Conservation (phyloP, 92 coral and sea anemone genomes). For the Phenganax subtilis region DNA sequence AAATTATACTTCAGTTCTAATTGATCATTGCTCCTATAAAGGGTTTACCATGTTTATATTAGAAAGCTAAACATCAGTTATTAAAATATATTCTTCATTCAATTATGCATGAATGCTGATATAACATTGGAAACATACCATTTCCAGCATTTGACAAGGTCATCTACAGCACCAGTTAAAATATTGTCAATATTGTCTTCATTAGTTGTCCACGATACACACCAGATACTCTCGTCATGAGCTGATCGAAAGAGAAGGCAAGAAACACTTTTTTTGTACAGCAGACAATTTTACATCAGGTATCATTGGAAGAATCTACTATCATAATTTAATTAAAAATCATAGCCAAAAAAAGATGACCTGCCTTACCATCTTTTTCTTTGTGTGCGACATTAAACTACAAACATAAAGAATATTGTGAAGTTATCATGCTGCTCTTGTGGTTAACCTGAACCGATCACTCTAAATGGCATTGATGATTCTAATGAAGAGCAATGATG, state of each 20-base stretch:
- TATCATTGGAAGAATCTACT: too few relatives aligned
- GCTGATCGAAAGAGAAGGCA: slow-evolving; percentile 46
- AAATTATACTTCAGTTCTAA: slow-evolving; percentile 79
- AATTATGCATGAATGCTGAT: background rate
- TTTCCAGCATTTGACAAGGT: slow-evolving; percentile 96
- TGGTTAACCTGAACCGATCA: background rate
- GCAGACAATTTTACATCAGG: too few relatives aligned
- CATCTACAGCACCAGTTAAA: slow-evolving; percentile 93
- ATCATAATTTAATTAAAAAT: too few relatives aligned
- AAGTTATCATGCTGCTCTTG: background rate
- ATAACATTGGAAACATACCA: slow-evolving; percentile 49
- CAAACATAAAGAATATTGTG: background rate
- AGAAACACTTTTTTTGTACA: too few relatives aligned
- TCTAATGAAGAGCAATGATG: too few relatives aligned
- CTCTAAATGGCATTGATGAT: background rate
- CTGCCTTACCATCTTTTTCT: slow-evolving; percentile 26
- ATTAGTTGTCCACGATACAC: slow-evolving; percentile 96
- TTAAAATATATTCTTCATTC: background rate
- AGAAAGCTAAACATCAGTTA: background rate
- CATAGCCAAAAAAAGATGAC: too few relatives aligned
- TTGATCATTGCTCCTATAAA: slow-evolving; percentile 69
- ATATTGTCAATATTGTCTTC: slow-evolving; percentile 88
- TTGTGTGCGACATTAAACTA: slow-evolving; percentile 36
- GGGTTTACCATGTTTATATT: too few relatives aligned
- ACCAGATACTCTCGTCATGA: slow-evolving; percentile 98